Evolutionary conservation across 2,113 vertebrate species (phyloP).

Genomic region (Caloenas nicobarica): DNA sequence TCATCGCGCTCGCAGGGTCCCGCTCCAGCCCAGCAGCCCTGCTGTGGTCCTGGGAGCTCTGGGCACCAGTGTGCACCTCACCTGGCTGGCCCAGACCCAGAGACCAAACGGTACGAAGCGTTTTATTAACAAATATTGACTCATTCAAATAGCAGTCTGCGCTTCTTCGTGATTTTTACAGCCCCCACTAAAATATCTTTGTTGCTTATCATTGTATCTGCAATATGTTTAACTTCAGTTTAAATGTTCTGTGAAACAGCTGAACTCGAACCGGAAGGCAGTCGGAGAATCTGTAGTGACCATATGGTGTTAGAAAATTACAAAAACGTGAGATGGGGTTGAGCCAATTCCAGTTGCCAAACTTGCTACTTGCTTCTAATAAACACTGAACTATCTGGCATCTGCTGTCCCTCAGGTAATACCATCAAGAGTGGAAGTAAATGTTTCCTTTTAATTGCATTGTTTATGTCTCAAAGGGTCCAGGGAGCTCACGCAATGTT

Average conservation of each 20-base stretch:
- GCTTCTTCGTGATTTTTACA: background rate
- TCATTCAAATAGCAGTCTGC: background rate
- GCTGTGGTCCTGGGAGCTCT: background rate
- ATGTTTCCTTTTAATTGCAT: conserved; percentile 66
- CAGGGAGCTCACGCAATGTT: conserved; percentile 1
- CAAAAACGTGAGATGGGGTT: conserved; percentile 22
- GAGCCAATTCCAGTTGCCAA: conserved; percentile 55
- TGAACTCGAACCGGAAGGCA: conserved; percentile 53
- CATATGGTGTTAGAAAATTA: conserved; percentile 67
- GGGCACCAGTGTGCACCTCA: background rate
- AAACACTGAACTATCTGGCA: conserved; percentile 64
- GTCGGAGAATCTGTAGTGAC: conserved; percentile 50
- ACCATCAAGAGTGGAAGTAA: conserved; percentile 54
- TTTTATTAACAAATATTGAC: background rate
- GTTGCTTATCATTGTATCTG: background rate
- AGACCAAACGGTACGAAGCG: background rate
- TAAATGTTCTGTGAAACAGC: conserved; percentile 41
- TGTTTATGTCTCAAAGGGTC: conserved; percentile 49
- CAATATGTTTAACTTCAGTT: conserved; percentile 49
- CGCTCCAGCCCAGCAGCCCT: background rate
- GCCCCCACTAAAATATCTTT: background rate
- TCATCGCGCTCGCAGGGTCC: background rate
- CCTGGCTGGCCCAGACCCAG: background rate
- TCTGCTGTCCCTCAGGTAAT: conserved; percentile 68
- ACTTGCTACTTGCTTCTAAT: conserved; percentile 58